Percentiles rank a stretch among this genome's conserved stretches.
phyloP scores from a whole-genome alignment of 2,888 invertebrate species.

The Tridacna gigas region DNA sequence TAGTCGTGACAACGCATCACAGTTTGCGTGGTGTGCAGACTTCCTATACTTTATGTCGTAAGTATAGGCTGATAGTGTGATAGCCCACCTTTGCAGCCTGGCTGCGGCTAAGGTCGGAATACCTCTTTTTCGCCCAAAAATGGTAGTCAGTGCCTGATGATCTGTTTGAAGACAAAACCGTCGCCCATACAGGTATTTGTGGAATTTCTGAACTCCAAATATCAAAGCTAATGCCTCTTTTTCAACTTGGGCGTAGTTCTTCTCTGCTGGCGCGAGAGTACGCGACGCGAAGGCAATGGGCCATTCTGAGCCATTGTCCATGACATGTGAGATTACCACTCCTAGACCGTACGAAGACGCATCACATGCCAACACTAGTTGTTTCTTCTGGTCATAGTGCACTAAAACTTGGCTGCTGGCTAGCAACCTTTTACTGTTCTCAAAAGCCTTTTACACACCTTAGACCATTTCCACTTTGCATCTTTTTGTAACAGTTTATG shows the following conservation, averaged over 20 bases:
- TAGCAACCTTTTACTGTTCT: slow-evolving; percentile 14
- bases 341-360: too few relatives aligned
- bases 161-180: too few relatives aligned
- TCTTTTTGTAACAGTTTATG: slow-evolving; percentile 29
- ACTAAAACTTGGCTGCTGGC: slow-evolving; percentile 30
- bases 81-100: slow-evolving; percentile 75
- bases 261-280: too few relatives aligned
- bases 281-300: too few relatives aligned
- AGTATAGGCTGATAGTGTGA: slow-evolving; percentile 79
- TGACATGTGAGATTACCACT: too few relatives aligned
- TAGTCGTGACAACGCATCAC: slow-evolving; percentile 79
- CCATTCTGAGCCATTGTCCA: too few relatives aligned
- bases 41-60: slow-evolving; percentile 77
- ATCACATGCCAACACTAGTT: too few relatives aligned
- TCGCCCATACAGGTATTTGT: too few relatives aligned
- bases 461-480: slow-evolving; percentile 15
- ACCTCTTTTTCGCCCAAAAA: slow-evolving; percentile 80
- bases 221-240: too few relatives aligned
- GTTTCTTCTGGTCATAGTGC: slow-evolving; percentile 61
- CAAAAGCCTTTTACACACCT: slow-evolving; percentile 15
- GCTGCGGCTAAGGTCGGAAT: slow-evolving; percentile 76
- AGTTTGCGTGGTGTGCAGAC: slow-evolving; percentile 77
- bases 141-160: slow-evolving; percentile 30
- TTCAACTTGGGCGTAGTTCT: too few relatives aligned
- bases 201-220: too few relatives aligned